Base-by-base conservation (phyloP, 1,140 invertebrate species). In the Leptinotarsa texana region DNA sequence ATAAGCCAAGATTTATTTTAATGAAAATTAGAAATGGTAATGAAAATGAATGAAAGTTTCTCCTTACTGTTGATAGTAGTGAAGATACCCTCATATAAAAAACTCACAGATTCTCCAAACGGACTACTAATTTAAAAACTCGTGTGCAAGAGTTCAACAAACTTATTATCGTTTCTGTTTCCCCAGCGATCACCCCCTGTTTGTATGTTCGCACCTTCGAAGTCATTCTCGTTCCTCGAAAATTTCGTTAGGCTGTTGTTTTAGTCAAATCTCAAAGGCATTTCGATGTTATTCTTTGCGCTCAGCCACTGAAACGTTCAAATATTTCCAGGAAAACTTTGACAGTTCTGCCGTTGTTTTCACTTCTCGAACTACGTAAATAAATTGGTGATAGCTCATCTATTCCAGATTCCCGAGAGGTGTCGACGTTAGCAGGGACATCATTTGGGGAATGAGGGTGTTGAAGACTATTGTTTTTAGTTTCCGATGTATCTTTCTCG, bases 221-320 rank as follows among this genome's bases (percentile, higher is more conserved):
- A 57, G 51, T 57, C n/a, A 57, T 57, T 73, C 51, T 48, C 47
- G 33, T 21, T 21, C 17, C 18, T 47, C 21, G 27, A 13, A 69
- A 74, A 74, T 49, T 74, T 57, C 66, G 73, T 63, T 69, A 61
- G 61, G 21, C 18, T 74, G 73, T 70, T 74, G 47, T 74, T 74
- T 74, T 74, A 74, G 73, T 74, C 73, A 74, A 74, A 74, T 74
- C 73, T 68, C 66, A 69, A 74, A 74, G 67, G 73, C 63, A 74
- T 57, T 57, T 57, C 51, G 51, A 57, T 74, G 73, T 69, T 74
- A 69, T 74, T 74, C 73, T 74, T 74, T 62, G 42, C 21, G 66
- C 66, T 69, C 63, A 69, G 57, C 21, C 68, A 72, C 27, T 72
- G 62, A 62, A 61, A 63, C 27, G 22, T 63, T 72, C 70, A 72